Conservation (phyloP, 2,797 vertebrate species). For the Anableps anableps region DNA sequence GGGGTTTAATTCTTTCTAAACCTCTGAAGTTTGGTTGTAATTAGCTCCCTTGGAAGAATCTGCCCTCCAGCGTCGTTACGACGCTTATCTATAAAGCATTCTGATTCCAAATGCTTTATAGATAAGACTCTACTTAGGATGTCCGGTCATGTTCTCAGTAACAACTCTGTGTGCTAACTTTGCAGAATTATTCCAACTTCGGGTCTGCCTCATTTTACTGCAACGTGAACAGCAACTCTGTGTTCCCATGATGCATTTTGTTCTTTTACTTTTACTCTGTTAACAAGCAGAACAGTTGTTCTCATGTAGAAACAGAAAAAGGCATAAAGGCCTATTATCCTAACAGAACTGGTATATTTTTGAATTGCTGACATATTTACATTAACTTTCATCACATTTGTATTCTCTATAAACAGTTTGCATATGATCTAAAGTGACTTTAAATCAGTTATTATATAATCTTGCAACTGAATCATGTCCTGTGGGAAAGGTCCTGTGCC, state of each 20-base stretch:
- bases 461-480: neutral
- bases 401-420: neutral
- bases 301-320: neutral
- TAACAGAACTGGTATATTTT: neutral
- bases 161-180: neutral
- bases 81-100: neutral
- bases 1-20: neutral
- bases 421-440: neutral
- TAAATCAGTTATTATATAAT: neutral
- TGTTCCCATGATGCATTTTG: conserved; percentile 2
- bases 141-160: neutral
- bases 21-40: neutral
- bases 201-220: neutral
- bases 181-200: neutral
- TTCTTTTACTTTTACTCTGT: neutral
- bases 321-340: neutral
- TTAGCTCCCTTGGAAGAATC: neutral
- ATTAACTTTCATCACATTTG: neutral
- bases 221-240: neutral
- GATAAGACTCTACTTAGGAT: neutral
- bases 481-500: neutral
- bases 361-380: neutral
- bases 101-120: neutral
- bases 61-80: neutral
- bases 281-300: neutral